A percentile compares a stretch with the other conserved stretches of the same genome.
Evolutionary conservation across 1,140 invertebrate genomes (phyloP).

Genomic region (Choristoneura fumiferana): DNA sequence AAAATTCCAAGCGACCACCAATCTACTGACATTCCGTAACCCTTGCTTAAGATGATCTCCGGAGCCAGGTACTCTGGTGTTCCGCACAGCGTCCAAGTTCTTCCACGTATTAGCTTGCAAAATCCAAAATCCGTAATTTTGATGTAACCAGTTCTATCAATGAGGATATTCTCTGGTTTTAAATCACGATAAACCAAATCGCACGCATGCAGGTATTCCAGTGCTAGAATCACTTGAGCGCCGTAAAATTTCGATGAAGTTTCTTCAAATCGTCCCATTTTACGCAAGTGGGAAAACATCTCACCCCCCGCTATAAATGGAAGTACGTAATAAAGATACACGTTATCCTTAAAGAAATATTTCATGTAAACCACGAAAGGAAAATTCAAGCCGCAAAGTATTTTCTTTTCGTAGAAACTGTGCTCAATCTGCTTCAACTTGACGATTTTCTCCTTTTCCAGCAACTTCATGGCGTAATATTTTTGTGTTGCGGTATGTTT

Average conservation of each 20-base stretch:
- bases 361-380: constrained; percentile 91
- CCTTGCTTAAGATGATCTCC: constrained; percentile 96
- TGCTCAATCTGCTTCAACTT: constrained; percentile 92
- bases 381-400: constrained; percentile 89
- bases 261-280: constrained; percentile 88
- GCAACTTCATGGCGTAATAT: constrained; percentile 94
- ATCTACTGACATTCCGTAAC: constrained; percentile 96
- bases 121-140: constrained; percentile 95
- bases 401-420: constrained; percentile 91
- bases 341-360: constrained; percentile 92
- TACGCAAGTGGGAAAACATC: constrained; percentile 88
- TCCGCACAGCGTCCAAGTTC: constrained; percentile 97
- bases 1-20: constrained; percentile 97
- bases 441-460: constrained; percentile 92
- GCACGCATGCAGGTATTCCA: constrained; percentile 96
- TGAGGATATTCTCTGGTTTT: constrained; percentile 97
- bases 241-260: constrained; percentile 92
- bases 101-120: constrained; percentile 90
- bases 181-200: constrained; percentile 95
- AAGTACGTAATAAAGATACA: constrained; percentile 89
- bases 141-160: constrained; percentile 92
- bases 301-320: constrained; percentile 91
- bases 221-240: constrained; percentile 92
- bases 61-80: constrained; percentile 98
- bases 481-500: constrained; percentile 81